Conservation (phyloP, 2,888 invertebrate species). For the Folsomia manolachei region DNA sequence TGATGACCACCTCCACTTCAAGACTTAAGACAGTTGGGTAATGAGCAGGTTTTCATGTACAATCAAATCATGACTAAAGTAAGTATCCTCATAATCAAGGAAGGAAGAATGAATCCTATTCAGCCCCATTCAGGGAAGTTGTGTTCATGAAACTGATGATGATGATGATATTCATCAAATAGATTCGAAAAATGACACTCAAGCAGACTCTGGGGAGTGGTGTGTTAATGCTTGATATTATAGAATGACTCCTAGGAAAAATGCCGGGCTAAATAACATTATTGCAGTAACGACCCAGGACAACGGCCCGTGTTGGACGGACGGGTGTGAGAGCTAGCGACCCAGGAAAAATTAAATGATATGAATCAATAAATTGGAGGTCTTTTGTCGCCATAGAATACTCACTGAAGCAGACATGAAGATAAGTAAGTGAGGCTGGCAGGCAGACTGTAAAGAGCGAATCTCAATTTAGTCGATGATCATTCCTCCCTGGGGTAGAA, state of each 20-base stretch:
- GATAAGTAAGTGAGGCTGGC: constrained; percentile 41
- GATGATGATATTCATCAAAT: too few species aligned
- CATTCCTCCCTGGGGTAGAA: constrained; percentile 5
- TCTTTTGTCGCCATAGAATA: constrained; percentile 51
- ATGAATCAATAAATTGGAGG: constrained; percentile 51
- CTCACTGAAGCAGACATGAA: constrained; percentile 50
- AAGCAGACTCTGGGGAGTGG: too few species aligned
- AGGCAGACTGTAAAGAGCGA: constrained; percentile 20
- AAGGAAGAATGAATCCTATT: constrained; percentile 9
- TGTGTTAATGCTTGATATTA: too few species aligned
- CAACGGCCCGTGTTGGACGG: neutral
- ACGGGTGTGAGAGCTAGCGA: constrained; percentile 40
- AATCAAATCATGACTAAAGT: neutral
- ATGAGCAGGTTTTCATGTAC: neutral
- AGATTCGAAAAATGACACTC: too few species aligned
- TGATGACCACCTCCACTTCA: constrained; percentile 5
- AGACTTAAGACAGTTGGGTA: neutral
- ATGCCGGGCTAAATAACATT: too few species aligned
- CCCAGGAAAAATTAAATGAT: constrained; percentile 51
- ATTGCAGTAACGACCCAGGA: neutral
- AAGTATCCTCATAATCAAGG: neutral
- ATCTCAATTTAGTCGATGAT: constrained; percentile 10
- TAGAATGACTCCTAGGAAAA: too few species aligned
- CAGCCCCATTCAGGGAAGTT: too few species aligned
- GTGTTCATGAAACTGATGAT: too few species aligned